Evolutionary conservation across 35 echinoderm and acorn worm genomes (phyloP).

Genomic region (Ophioderma brevispina): DNA sequence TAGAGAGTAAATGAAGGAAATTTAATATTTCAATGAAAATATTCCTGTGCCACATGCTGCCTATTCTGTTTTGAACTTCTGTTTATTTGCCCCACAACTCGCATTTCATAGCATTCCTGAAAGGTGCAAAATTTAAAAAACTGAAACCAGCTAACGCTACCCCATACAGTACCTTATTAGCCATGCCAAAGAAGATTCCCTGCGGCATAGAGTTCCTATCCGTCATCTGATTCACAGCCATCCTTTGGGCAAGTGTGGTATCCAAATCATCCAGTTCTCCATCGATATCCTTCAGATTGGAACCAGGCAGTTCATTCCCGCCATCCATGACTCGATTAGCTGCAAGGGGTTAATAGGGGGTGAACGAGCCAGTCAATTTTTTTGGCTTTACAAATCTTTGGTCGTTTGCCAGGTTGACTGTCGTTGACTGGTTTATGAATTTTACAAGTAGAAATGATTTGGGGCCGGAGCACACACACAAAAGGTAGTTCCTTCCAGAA

Average conservation of each 20-base stretch:
- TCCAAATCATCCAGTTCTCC: neutral
- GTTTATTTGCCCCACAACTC: too few species aligned
- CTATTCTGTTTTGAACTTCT: too few species aligned
- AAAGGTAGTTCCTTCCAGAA: too few species aligned
- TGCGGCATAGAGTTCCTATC: neutral
- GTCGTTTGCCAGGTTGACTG: neutral
- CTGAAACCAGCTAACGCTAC: too few species aligned
- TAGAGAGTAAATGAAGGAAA: too few species aligned
- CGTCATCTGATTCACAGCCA: neutral
- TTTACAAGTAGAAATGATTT: neutral
- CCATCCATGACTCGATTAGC: conserved; percentile 24
- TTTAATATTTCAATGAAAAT: too few species aligned
- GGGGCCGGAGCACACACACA: too few species aligned
- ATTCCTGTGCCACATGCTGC: too few species aligned
- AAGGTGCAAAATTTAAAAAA: too few species aligned
- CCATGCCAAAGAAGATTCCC: neutral
- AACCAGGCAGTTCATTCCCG: neutral
- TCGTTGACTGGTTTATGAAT: neutral
- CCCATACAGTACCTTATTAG: neutral
- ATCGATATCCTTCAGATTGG: neutral
- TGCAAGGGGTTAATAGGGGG: neutral
- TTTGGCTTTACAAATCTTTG: too few species aligned
- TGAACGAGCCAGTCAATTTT: neutral
- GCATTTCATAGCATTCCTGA: too few species aligned
- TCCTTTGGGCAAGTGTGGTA: neutral